Conservation (phyloP, 2,113 vertebrate genomes). For the Noturus placidus region DNA sequence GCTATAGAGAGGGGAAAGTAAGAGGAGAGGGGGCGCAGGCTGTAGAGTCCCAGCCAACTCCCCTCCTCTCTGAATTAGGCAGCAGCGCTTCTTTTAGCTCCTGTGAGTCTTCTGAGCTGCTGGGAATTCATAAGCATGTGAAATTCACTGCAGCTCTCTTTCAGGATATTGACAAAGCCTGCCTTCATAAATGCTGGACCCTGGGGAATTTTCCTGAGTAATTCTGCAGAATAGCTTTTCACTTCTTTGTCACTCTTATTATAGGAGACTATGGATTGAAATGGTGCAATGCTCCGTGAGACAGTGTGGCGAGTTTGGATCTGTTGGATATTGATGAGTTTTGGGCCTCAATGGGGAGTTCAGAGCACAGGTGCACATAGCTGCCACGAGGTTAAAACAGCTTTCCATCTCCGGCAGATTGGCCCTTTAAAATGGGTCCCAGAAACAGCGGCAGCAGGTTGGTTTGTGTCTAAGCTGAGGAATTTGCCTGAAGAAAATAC, state of each 20-base stretch:
- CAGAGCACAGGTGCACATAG: conserved; percentile 71
- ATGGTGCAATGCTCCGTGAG: conserved; percentile 75
- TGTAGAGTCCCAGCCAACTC: conserved; percentile 31
- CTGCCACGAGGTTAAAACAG: conserved; percentile 87
- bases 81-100: conserved; percentile 42
- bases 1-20: conserved; percentile 23
- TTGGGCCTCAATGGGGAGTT: conserved; percentile 47
- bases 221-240: neutral
- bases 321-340: conserved; percentile 56
- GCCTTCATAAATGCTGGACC: conserved; percentile 4
- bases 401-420: conserved; percentile 86
- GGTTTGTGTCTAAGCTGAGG: conserved; percentile 58
- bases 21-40: conserved; percentile 22
- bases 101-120: conserved; percentile 23
- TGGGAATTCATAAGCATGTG: conserved; percentile 39
- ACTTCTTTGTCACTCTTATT: conserved; percentile 7
- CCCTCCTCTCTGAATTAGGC: conserved; percentile 34
- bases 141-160: conserved; percentile 7
- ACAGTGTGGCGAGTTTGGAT: conserved; percentile 60
- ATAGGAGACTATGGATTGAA: conserved; percentile 59
- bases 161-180: conserved; percentile 2
- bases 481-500: neutral
- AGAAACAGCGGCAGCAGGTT: conserved; percentile 80
- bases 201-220: neutral
- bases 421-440: conserved; percentile 84